Percentiles rank a stretch among this genome's conserved stretches.
Conservation (phyloP, 1,140 invertebrate species). For the Drosophila dunni region DNA sequence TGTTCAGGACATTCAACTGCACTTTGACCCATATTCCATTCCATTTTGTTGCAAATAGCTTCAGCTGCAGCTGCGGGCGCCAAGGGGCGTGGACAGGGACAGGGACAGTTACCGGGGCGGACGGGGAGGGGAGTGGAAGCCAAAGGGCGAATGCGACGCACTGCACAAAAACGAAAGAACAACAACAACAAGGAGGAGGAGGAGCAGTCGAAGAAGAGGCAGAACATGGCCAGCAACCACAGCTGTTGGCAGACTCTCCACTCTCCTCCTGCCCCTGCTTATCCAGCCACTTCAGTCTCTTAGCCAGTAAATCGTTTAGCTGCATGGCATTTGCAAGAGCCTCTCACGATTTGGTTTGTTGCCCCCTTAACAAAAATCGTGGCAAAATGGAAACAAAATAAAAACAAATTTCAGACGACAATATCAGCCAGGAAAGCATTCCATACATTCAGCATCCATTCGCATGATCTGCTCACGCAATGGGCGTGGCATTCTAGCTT, state of each 20-base stretch:
- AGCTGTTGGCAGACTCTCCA: constrained; percentile 48
- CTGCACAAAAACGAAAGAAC: constrained; percentile 30
- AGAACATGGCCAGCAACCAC: constrained; percentile 45
- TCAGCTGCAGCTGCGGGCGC: constrained; percentile 48
- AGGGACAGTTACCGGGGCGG: constrained; percentile 16
- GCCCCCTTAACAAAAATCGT: constrained; percentile 4
- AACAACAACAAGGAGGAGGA: constrained; percentile 45
- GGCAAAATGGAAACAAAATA: background rate
- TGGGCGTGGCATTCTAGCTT: constrained; percentile 36
- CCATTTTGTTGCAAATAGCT: constrained; percentile 81
- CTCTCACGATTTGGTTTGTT: constrained; percentile 46
- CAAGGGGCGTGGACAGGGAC: constrained; percentile 29
- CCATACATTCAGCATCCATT: background rate
- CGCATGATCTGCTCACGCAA: constrained; percentile 48
- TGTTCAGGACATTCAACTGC: constrained; percentile 85
- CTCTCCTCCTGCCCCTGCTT: background rate
- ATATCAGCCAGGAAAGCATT: constrained; percentile 11
- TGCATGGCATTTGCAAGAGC: constrained; percentile 40
- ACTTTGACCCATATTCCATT: constrained; percentile 85
- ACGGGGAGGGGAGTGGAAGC: background rate
- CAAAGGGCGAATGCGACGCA: constrained; percentile 2
- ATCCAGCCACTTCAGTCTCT: background rate
- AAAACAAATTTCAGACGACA: background rate
- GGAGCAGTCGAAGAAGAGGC: constrained; percentile 1
- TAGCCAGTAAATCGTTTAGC: constrained; percentile 55